Percentiles rank a stretch among this genome's conserved stretches.
These are phyloP conservation scores for Xenopus borealis DNA, from an alignment of 2,113 vertebrate species.

Conservation along the genomic window DNA sequence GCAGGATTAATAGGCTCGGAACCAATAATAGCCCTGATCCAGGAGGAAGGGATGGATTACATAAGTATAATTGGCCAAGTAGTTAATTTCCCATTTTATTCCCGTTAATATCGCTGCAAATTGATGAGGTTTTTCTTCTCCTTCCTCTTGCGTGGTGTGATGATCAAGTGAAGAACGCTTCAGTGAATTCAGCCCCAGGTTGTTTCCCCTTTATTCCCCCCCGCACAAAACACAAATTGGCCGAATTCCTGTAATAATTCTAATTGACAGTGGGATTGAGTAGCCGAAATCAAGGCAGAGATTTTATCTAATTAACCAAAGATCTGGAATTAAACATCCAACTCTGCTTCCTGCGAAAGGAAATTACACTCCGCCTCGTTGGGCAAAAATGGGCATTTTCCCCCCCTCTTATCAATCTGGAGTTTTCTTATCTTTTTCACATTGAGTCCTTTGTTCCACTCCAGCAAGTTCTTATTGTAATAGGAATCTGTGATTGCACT, in stretches of 20 bases:
- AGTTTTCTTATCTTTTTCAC: not conserved
- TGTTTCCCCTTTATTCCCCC: not conserved
- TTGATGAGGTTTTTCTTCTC: too few relatives aligned
- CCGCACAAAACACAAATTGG: not conserved
- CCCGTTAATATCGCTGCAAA: too few relatives aligned
- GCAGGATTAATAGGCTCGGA: not conserved
- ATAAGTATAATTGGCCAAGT: conserved; percentile 15
- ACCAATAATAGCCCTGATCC: too few relatives aligned
- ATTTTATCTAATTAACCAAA: conserved; percentile 9
- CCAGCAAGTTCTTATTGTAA: conserved; percentile 4
- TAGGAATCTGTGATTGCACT: not conserved
- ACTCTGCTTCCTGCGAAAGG: not conserved
- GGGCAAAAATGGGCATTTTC: conserved; percentile 1
- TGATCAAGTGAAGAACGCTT: too few relatives aligned
- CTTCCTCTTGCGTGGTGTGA: too few relatives aligned
- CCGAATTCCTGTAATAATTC: conserved; percentile 16
- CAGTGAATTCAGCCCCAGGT: not conserved
- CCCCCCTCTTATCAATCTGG: not conserved
- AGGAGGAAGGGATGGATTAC: not conserved
- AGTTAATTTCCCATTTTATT: conserved; percentile 7
- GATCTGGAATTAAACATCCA: conserved; percentile 1
- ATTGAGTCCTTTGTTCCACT: not conserved
- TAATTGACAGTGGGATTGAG: conserved; percentile 1
- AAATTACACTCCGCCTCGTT: not conserved
- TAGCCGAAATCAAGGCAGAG: not conserved